Evolutionary conservation across 2,797 vertebrate species (phyloP).

Genomic region (Psittacula echo): DNA sequence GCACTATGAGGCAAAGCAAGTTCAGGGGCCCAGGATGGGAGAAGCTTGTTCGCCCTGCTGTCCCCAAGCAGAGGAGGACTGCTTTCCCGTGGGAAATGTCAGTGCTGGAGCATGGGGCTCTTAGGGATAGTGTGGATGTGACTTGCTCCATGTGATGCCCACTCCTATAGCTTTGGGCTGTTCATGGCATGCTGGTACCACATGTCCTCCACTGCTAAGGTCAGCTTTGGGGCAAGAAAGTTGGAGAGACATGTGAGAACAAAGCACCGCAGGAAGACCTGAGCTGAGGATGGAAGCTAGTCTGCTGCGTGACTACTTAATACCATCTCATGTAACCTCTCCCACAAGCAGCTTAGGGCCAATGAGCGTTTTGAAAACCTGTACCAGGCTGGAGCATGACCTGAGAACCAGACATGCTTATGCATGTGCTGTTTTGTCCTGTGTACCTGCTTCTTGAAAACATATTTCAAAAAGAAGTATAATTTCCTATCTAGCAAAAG

Average conservation of each 20-base stretch:
- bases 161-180: not conserved
- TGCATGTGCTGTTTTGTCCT: not conserved
- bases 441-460: not conserved
- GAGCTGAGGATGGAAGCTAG: not conserved
- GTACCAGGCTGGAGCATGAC: not conserved
- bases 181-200: not conserved
- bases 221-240: not conserved
- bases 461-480: not conserved
- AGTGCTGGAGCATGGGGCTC: not conserved
- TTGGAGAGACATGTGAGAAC: not conserved
- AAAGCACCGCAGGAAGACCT: not conserved
- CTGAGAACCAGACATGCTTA: not conserved
- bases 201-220: not conserved
- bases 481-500: not conserved
- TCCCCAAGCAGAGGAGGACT: not conserved
- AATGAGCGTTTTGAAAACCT: not conserved
- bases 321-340: not conserved
- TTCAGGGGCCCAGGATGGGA: not conserved
- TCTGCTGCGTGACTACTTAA: not conserved
- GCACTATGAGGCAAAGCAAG: not conserved
- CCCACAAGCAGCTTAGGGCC: not conserved
- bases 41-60: accelerated
- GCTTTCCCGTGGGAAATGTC: not conserved
- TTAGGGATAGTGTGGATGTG: not conserved
- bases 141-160: not conserved